phyloP scores from a whole-genome alignment of 1,140 invertebrate genomes.

The Potamilus streckersoni region DNA sequence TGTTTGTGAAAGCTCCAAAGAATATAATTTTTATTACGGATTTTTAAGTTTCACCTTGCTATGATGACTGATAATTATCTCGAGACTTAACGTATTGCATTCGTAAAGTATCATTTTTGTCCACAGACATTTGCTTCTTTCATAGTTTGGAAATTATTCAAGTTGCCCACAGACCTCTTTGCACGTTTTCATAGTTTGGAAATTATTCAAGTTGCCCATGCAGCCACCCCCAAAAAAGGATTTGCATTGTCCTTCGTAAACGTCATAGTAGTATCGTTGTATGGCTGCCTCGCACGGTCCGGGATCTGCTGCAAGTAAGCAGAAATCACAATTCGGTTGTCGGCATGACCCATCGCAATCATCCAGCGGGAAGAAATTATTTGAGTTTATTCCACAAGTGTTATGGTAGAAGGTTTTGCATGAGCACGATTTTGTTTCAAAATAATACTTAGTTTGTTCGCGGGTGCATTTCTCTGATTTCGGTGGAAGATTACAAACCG shows the following conservation, averaged over 20 bases:
- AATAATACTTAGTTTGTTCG: conserved; percentile 57
- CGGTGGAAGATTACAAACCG: conserved; percentile 25
- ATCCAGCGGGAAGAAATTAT: conserved; percentile 8
- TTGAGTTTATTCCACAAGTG: conserved; percentile 8
- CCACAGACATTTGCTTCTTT: too few relatives aligned
- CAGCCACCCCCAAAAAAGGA: conserved; percentile 66
- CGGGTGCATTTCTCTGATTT: conserved; percentile 67
- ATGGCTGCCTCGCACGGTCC: conserved; percentile 74
- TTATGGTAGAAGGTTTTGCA: conserved; percentile 46
- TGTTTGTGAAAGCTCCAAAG: too few relatives aligned
- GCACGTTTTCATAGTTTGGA: conserved; percentile 41
- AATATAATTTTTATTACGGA: too few relatives aligned
- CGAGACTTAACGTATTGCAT: too few relatives aligned
- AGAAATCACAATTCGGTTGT: conserved; percentile 10
- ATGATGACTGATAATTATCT: too few relatives aligned
- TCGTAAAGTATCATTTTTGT: not conserved
- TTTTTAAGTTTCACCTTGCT: too few relatives aligned
- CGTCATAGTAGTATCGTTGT: conserved; percentile 75
- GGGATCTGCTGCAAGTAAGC: conserved; percentile 54
- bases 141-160: too few relatives aligned
- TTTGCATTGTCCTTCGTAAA: conserved; percentile 36
- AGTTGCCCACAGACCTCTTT: too few relatives aligned
- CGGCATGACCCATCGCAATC: conserved; percentile 27
- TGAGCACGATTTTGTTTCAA: conserved; percentile 55
- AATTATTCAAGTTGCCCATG: conserved; percentile 65